Conservation (phyloP, 2,113 vertebrate species). For the Oxygymnocypris stewartii region DNA sequence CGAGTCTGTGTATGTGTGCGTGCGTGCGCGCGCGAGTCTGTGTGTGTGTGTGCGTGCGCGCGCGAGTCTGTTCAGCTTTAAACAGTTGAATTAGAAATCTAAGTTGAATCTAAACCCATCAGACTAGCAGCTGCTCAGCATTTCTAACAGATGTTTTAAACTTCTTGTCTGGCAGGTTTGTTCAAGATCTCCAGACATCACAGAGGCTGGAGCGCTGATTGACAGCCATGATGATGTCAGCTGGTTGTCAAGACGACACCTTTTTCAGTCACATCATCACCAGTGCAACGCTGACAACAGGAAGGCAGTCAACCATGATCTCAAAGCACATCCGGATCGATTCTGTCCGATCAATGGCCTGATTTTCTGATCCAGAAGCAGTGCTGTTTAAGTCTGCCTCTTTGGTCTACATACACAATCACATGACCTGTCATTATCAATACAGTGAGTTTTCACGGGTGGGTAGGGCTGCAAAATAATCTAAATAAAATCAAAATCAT, state of each 20-base stretch:
- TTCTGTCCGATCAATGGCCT: not conserved
- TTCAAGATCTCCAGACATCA: not conserved
- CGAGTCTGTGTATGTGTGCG: too few species aligned
- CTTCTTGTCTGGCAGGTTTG: not conserved
- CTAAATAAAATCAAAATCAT: not conserved
- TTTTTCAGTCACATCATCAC: slow-evolving; percentile 22
- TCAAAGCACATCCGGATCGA: not conserved
- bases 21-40: too few species aligned
- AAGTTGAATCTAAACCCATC: too few species aligned
- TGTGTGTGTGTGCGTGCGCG: too few species aligned
- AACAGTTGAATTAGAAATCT: too few species aligned
- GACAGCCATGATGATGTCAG: slow-evolving; percentile 20
- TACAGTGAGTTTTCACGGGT: not conserved
- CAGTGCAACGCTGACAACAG: not conserved
- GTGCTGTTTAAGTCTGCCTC: not conserved
- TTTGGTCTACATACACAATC: not conserved
- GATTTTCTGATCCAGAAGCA: not conserved
- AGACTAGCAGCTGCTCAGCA: not conserved
- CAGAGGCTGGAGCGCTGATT: not conserved
- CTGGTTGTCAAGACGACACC: slow-evolving; percentile 26
- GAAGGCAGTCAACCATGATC: not conserved
- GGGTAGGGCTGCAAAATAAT: not conserved
- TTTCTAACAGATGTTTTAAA: not conserved
- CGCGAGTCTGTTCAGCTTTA: too few species aligned
- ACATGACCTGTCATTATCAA: not conserved